These are phyloP conservation scores for Perdita meconis DNA, from an alignment of 2,888 invertebrate genomes.

Conservation along the genomic window DNA sequence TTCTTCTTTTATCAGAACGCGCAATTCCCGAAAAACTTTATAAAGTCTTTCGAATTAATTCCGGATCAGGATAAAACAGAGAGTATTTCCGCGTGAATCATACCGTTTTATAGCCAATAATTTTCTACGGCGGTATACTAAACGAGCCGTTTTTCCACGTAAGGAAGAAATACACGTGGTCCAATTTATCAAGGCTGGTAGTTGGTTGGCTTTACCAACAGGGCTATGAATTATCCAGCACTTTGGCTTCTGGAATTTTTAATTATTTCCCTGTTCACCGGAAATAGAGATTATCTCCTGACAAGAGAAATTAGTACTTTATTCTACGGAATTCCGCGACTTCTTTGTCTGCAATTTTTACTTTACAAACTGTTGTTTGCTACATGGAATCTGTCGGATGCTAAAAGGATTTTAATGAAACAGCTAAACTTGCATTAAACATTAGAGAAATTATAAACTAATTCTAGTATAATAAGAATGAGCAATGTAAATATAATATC, in stretches of 20 bases:
- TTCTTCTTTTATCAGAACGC: neutral
- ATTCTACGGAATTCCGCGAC: neutral
- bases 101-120: neutral
- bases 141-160: neutral
- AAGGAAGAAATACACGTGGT: slow-evolving; percentile 1
- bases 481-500: too few species aligned
- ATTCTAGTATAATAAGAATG: too few species aligned
- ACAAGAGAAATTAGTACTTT: neutral
- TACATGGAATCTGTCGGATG: too few species aligned
- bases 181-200: slow-evolving; percentile 5
- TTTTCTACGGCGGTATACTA: neutral
- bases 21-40: neutral
- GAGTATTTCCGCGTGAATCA: neutral
- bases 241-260: slow-evolving; percentile 1
- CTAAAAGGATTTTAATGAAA: too few species aligned
- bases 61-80: neutral
- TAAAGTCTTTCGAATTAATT: slow-evolving; percentile 10
- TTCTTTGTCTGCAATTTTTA: neutral
- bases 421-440: too few species aligned
- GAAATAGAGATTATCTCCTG: slow-evolving; percentile 3
- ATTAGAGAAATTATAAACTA: too few species aligned
- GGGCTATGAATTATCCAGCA: neutral
- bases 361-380: neutral
- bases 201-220: slow-evolving; percentile 4
- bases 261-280: slow-evolving; percentile 1